Evolutionary conservation across 2,797 vertebrate species (phyloP).

Genomic region (Setipinna tenuifilis): DNA sequence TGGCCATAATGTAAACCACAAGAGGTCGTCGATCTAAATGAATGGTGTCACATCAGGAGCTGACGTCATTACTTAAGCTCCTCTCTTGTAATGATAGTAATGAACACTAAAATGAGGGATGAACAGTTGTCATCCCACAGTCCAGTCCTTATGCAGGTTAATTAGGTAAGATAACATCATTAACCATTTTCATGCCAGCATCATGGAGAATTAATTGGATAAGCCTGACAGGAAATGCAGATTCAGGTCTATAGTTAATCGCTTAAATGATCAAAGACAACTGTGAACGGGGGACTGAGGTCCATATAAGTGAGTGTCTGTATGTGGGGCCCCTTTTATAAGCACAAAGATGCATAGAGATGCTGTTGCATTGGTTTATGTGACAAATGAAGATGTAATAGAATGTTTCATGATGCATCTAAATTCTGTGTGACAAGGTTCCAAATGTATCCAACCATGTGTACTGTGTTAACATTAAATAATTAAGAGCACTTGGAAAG

Average conservation of each 20-base stretch:
- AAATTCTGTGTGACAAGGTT: not conserved
- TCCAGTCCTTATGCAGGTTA: conserved; percentile 83
- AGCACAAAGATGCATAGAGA: conserved; percentile 69
- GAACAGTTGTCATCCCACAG: conserved; percentile 77
- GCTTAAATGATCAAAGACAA: conserved; percentile 74
- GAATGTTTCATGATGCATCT: not conserved
- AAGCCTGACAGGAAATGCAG: conserved; percentile 65
- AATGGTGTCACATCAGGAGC: conserved; percentile 74
- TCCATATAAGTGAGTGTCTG: conserved; percentile 69
- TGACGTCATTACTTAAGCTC: conserved; percentile 75
- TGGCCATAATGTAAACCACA: not conserved
- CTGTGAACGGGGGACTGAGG: conserved; percentile 65
- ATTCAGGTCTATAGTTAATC: conserved; percentile 82
- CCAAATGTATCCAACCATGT: not conserved
- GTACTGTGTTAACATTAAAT: not conserved
- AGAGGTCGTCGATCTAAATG: conserved; percentile 71
- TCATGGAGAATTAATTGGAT: conserved; percentile 82
- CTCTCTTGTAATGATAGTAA: conserved; percentile 81
- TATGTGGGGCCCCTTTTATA: conserved; percentile 73
- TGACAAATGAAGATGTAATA: not conserved
- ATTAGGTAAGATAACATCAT: conserved; percentile 89
- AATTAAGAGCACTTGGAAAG: not conserved
- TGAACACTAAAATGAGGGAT: conserved; percentile 81
- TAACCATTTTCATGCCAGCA: conserved; percentile 80
- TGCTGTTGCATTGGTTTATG: conserved; percentile 34